Base-by-base conservation (phyloP, 2,113 vertebrate species). In the Channa maculata region DNA sequence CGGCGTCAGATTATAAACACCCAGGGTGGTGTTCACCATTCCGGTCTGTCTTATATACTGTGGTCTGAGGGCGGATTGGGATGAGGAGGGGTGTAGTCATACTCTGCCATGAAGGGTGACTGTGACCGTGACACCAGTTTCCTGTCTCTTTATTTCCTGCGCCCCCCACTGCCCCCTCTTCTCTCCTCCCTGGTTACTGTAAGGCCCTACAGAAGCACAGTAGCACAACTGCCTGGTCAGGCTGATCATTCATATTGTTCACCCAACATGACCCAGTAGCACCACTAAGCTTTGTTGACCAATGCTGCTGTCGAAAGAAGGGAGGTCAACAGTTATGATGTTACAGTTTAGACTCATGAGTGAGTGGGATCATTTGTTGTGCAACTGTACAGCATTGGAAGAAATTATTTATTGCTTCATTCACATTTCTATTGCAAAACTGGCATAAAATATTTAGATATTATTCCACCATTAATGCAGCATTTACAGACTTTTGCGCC, bases 41-140 rank as follows among this genome's bases (percentile, higher is more conserved):
- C 91, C 86, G 77, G 80, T 50, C 49, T 73, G 65, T 79, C 55
- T 80, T 85, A 80, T 57, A 39, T 71, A 48, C 63, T 78, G 80
- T 71, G 86, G 88, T 90, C 79, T 71, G 72, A 52, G 84, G 79
- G 67, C 51, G 82, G 66, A 63, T 37, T 50, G 44, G 69, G 67
- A 55, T 49, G 62, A 24, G 77, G 69, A 71, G 82, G 76, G 64
- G 39, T 67, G 82, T 57, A 67, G 82, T 82, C 74, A 75, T 71
- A 82, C 75, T 24, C 24, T 24, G 24, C 24, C 3, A 5, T 77
- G 64, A 81, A 54, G 83, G 78, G 80, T 84, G 83, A 86, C 83
- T 85, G 77, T 86, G 90, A 91, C 91, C 86, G 34, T 91, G 90
- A 90, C 87, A 84, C 73, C 66, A 10, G 83, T 65, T 92, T 93